These are phyloP conservation scores for Xerus rutilus DNA, from an alignment of 2,797 vertebrate species.

Conservation along the genomic window DNA sequence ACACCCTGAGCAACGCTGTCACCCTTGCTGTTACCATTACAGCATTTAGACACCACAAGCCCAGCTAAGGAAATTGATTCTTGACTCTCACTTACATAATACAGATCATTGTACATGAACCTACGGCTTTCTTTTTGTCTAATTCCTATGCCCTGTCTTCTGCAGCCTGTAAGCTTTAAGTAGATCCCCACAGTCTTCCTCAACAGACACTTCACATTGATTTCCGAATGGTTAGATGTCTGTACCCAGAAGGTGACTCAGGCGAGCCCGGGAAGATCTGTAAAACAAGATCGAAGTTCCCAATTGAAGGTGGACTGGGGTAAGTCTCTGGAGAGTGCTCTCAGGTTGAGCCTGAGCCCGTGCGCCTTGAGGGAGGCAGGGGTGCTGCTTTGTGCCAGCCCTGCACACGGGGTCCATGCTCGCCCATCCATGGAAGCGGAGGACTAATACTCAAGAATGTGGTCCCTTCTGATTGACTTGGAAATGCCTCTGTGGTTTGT, in stretches of 20 bases:
- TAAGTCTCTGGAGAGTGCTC: fast-evolving
- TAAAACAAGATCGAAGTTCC: too few species aligned
- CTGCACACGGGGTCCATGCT: too few species aligned
- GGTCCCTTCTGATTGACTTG: background rate
- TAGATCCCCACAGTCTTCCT: too few species aligned
- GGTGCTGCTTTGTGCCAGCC: fast-evolving
- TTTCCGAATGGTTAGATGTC: background rate
- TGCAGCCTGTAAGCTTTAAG: background rate
- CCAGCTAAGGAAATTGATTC: background rate
- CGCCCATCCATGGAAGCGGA: too few species aligned
- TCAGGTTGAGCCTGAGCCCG: fast-evolving
- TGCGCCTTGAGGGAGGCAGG: too few species aligned
- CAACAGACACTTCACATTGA: background rate
- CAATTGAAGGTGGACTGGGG: too few species aligned
- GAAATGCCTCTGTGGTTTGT: background rate
- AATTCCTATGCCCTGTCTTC: background rate
- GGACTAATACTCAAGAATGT: fast-evolving
- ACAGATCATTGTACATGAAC: fast-evolving
- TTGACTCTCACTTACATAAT: fast-evolving
- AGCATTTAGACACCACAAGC: background rate
- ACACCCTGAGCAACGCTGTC: fast-evolving
- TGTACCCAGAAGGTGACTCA: background rate
- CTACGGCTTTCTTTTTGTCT: background rate
- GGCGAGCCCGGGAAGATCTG: background rate
- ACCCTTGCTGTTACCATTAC: too few species aligned